Conservation (phyloP, 1,140 invertebrate species). For the Yoshiicerus persimilis region DNA sequence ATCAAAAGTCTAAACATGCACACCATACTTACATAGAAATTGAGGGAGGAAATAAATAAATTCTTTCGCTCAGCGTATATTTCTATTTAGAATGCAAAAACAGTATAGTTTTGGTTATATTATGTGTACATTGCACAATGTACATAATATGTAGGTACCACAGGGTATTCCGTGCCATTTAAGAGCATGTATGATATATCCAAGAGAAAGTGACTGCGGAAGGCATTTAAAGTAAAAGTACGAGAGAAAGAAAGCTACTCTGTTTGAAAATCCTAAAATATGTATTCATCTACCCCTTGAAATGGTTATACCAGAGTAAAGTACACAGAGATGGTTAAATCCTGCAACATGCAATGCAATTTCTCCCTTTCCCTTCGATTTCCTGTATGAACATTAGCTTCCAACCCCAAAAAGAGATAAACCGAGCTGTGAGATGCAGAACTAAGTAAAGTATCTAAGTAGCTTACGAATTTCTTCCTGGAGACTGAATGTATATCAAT, state of each 20-base stretch:
- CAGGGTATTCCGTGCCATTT: too few species aligned
- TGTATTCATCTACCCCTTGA: not conserved
- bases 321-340: not conserved
- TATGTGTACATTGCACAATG: too few species aligned
- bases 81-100: not conserved
- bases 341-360: not conserved
- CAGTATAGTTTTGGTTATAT: not conserved
- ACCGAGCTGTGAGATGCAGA: not conserved
- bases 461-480: not conserved
- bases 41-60: not conserved
- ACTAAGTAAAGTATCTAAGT: not conserved
- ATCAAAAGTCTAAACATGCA: conserved; percentile 8
- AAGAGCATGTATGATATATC: too few species aligned
- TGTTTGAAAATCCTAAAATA: not conserved
- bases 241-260: not conserved
- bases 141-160: not conserved
- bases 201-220: not conserved
- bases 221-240: not conserved
- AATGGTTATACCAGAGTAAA: not conserved
- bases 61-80: not conserved
- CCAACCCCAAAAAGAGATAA: not conserved
- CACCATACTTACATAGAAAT: not conserved
- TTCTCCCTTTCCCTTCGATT: not conserved
- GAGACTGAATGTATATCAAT: not conserved
- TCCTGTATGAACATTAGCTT: not conserved